Evolutionary conservation across 2,888 invertebrate genomes (phyloP).

Genomic region (Brachyptera putata): DNA sequence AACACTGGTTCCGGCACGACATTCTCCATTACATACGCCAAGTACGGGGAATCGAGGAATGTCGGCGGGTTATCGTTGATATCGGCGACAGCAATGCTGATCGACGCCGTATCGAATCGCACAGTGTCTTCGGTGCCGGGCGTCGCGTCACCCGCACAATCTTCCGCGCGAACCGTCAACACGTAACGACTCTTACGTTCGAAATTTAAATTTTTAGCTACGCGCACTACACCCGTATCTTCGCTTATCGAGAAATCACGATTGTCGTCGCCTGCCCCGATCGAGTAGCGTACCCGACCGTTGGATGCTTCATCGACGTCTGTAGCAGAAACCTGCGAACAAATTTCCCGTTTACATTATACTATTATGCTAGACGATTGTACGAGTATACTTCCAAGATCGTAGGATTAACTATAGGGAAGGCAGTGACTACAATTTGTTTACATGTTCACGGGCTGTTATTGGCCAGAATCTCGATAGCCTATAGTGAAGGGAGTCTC

Average conservation of each 20-base stretch:
- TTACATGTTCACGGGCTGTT: too few species aligned
- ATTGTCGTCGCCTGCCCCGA: slow-evolving; percentile 83
- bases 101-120: slow-evolving; percentile 65
- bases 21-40: slow-evolving; percentile 91
- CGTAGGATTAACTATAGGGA: not conserved
- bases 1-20: slow-evolving; percentile 59
- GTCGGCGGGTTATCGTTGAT: slow-evolving; percentile 93
- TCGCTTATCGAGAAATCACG: slow-evolving; percentile 89
- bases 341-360: too few species aligned
- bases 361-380: not conserved
- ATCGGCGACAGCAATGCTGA: slow-evolving; percentile 76
- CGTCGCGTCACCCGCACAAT: slow-evolving; percentile 62
- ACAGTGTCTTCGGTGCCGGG: slow-evolving; percentile 45
- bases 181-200: slow-evolving; percentile 83
- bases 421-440: too few species aligned
- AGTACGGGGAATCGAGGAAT: slow-evolving; percentile 90
- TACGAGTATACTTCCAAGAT: not conserved
- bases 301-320: slow-evolving; percentile 85
- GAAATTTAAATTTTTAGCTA: slow-evolving; percentile 90
- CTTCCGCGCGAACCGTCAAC: slow-evolving; percentile 81
- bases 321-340: slow-evolving; percentile 72
- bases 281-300: slow-evolving; percentile 88
- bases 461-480: too few species aligned
- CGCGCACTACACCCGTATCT: slow-evolving; percentile 84
- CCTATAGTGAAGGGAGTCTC: too few species aligned